These are phyloP conservation scores for Macrotus californicus DNA, from an alignment of 2,113 vertebrate species.

Conservation along the genomic window DNA sequence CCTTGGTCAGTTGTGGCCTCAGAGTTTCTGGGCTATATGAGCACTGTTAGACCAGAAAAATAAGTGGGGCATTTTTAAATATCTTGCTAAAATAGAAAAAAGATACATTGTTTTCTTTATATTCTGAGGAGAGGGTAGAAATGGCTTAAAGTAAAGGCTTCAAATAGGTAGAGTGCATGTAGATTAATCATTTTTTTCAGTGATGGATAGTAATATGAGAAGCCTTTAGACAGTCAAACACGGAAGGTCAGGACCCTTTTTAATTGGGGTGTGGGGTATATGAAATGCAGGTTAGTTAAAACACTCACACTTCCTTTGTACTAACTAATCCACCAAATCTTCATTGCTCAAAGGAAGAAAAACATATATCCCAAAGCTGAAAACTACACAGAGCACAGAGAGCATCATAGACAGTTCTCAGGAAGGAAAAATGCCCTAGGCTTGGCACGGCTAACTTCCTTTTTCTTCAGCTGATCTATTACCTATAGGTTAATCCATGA, in stretches of 20 bases:
- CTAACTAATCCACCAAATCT: not conserved
- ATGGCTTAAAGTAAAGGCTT: not conserved
- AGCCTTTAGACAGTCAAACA: not conserved
- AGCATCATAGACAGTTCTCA: not conserved
- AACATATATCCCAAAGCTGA: not conserved
- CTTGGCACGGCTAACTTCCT: slow-evolving; percentile 8
- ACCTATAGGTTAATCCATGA: not conserved
- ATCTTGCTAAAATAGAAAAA: not conserved
- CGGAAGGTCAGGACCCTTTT: not conserved
- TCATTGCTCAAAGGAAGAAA: not conserved
- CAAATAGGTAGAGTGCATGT: not conserved
- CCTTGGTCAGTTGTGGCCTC: not conserved
- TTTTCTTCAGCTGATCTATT: slow-evolving; percentile 32
- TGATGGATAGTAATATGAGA: not conserved
- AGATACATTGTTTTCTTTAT: not conserved
- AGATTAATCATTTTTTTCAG: not conserved
- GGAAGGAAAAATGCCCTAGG: slow-evolving; percentile 41
- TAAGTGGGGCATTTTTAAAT: not conserved
- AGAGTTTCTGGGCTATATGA: not conserved
- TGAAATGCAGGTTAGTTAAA: not conserved
- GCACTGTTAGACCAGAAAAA: not conserved
- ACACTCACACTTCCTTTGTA: not conserved
- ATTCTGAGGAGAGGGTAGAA: not conserved
- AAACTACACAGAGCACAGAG: not conserved
- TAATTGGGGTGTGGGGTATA: not conserved